Evolutionary conservation across 2,113 vertebrate genomes (phyloP), one percentile per base, ranked within the genome.

Genomic region (Symphodus melops): DNA sequence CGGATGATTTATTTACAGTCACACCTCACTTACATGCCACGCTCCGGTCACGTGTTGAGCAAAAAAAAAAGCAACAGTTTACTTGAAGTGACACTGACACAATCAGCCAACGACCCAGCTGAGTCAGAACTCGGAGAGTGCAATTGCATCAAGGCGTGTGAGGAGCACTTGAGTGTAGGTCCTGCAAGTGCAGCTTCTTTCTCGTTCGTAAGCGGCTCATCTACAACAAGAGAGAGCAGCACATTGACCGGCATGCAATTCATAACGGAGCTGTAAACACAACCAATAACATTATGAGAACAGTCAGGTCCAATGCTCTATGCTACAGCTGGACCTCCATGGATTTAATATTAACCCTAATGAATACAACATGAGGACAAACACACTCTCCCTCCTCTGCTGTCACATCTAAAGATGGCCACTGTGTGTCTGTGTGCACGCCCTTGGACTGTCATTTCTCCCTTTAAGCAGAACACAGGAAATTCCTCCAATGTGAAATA

Each of bases 401-500:
- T 37, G 42, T 46, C 25, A 61, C 61, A n/a, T 36, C 60, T 78
- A 59, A 74, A 81, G 69, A 72, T 73, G 71, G 57, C 12, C 61
- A 64, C 14, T 61, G 48, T 67, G 21, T 66, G 28, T 53, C 16
- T 54, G 62, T 39, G 75, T 23, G 36, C 33, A 23, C 39, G 64
- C 46, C 77, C 52, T 58, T 21, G 61, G 55, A 46, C 64, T 37
- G 76, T 57, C 46, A 48, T 48, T 44, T 14, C 42, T 44, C 60
- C 62, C 33, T 81, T 80, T 23, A 77, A 84, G 62, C 85, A 59
- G 60, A 73, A 67, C 64, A 89, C 88, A 90, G 88, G 86, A 91
- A 88, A 86, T 90, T 80, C 82, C 84, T 75, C 46, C 68, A 70
- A 86, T 77, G 75, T 88, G 75, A 84, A 89, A 90, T 87, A 73